Evolutionary conservation across 2,797 vertebrate genomes (phyloP).

Genomic region (Salmo trutta): DNA sequence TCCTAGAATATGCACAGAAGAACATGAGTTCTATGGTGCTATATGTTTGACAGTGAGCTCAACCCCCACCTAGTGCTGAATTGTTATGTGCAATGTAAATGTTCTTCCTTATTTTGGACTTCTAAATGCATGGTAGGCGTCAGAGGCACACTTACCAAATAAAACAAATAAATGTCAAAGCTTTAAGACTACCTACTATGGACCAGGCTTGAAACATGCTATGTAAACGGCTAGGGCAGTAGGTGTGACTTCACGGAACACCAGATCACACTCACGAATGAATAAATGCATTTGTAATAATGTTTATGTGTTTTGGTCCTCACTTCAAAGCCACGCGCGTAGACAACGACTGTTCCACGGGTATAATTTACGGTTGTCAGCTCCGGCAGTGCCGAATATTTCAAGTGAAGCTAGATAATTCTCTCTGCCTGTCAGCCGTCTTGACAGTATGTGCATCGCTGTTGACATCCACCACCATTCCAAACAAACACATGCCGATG

Average conservation of each 20-base stretch:
- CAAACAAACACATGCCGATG: slow-evolving; percentile 80
- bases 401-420: slow-evolving; percentile 79
- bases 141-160: neutral
- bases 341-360: slow-evolving; percentile 66
- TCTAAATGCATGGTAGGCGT: too few relatives aligned
- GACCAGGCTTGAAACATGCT: neutral
- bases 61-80: neutral
- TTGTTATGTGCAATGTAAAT: neutral
- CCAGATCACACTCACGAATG: slow-evolving; percentile 71
- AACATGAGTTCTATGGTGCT: neutral
- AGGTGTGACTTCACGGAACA: slow-evolving; percentile 8
- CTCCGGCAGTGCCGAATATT: slow-evolving; percentile 72
- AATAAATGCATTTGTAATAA: slow-evolving; percentile 79
- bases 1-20: neutral
- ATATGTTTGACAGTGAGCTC: neutral
- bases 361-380: slow-evolving; percentile 82
- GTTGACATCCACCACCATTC: slow-evolving; percentile 72
- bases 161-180: neutral
- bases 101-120: neutral
- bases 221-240: neutral
- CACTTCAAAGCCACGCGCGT: slow-evolving; percentile 1
- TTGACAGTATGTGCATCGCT: slow-evolving; percentile 79
- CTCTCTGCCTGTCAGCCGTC: slow-evolving; percentile 76
- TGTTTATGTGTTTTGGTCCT: slow-evolving; percentile 66
- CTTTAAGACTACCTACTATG: neutral